These are phyloP conservation scores for Nephrotoma appendiculata DNA, from an alignment of 2,888 invertebrate genomes.

Conservation along the genomic window DNA sequence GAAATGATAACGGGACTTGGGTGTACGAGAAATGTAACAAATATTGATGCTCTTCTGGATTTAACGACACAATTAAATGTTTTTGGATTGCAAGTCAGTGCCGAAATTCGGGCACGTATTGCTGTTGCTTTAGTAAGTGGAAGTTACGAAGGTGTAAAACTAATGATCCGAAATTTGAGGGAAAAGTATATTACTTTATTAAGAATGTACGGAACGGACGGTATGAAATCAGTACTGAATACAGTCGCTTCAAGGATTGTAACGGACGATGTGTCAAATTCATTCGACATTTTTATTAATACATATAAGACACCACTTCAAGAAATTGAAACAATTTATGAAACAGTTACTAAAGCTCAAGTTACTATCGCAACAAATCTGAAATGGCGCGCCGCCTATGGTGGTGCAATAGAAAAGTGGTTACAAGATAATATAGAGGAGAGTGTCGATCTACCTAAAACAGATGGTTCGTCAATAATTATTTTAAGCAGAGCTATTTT, in stretches of 20 bases:
- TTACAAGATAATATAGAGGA: neutral
- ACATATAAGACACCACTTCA: neutral
- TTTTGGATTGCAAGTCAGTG: neutral
- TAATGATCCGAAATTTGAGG: neutral
- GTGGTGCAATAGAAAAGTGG: neutral
- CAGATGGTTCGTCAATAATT: neutral
- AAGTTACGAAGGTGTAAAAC: neutral
- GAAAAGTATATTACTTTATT: neutral
- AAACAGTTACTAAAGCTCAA: neutral
- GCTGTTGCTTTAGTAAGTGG: neutral
- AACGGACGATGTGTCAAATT: neutral
- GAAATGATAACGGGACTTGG: neutral
- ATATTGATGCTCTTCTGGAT: neutral
- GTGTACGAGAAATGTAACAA: neutral
- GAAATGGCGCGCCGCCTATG: neutral
- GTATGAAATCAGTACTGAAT: neutral
- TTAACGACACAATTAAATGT: neutral
- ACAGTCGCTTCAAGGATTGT: neutral
- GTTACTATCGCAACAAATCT: neutral
- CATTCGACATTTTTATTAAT: neutral
- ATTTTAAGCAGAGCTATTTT: neutral
- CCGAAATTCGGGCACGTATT: neutral
- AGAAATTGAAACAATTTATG: neutral
- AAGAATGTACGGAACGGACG: neutral
- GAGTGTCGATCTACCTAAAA: too few relatives aligned